Evolutionary conservation across 2,113 vertebrate genomes (phyloP).

Genomic region (Dunckerocampus dactyliophorus): DNA sequence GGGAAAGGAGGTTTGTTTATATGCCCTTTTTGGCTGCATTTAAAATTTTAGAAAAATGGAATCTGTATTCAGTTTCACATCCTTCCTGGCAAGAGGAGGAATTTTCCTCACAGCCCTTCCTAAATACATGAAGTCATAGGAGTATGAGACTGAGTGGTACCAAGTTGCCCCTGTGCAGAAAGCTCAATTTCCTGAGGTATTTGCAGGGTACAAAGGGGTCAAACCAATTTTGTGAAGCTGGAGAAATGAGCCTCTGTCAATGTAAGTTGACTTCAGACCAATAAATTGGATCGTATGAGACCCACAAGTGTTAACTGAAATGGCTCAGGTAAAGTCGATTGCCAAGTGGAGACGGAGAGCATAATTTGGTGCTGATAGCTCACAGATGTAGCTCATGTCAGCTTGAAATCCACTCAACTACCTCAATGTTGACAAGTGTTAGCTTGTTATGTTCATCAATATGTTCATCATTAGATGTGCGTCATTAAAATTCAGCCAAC

Average conservation of each 20-base stretch:
- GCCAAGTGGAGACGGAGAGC: conserved; percentile 25
- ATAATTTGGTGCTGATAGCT: conserved; percentile 27
- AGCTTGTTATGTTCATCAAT: too few relatives aligned
- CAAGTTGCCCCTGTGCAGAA: conserved; percentile 42
- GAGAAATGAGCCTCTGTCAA: conserved; percentile 34
- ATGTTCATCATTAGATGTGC: conserved; percentile 6
- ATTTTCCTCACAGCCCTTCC: conserved; percentile 52
- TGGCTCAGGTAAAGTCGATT: conserved; percentile 19
- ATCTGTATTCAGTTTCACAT: conserved; percentile 64
- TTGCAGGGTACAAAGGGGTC: conserved; percentile 24
- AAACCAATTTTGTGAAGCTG: conserved; percentile 34
- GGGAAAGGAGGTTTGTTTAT: conserved; percentile 53
- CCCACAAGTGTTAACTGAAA: conserved; percentile 13
- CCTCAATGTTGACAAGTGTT: conserved; percentile 19
- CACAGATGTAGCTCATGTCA: conserved; percentile 19
- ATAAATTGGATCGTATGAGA: conserved; percentile 32
- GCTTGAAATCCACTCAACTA: conserved; percentile 14
- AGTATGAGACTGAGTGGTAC: conserved; percentile 31
- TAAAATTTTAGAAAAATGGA: conserved; percentile 53
- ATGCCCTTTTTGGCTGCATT: conserved; percentile 40
- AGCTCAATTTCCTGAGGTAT: conserved; percentile 49
- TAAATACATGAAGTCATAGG: conserved; percentile 60
- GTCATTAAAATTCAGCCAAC: conserved; percentile 5
- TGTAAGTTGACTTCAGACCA: conserved; percentile 27
- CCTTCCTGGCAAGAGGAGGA: conserved; percentile 52